A percentile compares a stretch with the other conserved stretches of the same genome.
Evolutionary conservation across 2,113 vertebrate genomes (phyloP).

Genomic region (Pseudopipra pipra): DNA sequence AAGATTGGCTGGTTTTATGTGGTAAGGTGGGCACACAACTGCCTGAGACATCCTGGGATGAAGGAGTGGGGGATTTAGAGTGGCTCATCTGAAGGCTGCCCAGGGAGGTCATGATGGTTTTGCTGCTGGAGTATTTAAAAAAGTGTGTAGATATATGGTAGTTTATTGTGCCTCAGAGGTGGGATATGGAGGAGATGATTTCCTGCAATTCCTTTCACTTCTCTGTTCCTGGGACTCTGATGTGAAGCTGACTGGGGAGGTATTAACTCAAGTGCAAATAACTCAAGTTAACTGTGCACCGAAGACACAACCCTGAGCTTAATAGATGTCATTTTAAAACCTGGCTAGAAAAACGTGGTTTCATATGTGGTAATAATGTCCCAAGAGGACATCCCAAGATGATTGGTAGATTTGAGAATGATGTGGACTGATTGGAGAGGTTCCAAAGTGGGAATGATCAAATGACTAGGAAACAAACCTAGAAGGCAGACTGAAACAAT

Average conservation of each 20-base stretch:
- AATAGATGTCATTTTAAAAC: conserved; percentile 29
- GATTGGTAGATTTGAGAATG: not conserved
- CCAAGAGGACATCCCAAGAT: not conserved
- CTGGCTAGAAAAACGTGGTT: not conserved
- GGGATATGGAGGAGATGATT: not conserved
- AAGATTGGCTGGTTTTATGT: not conserved
- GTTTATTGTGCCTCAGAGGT: not conserved
- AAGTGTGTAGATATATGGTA: not conserved
- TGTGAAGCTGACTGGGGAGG: not conserved
- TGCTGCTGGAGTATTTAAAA: not conserved
- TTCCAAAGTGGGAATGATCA: conserved; percentile 15
- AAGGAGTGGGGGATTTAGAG: not conserved
- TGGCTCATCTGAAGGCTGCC: not conserved
- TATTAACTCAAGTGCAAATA: conserved; percentile 12
- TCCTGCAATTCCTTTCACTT: not conserved
- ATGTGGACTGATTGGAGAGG: conserved; percentile 4
- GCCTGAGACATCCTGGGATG: not conserved
- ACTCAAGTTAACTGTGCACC: conserved; percentile 30
- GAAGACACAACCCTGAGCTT: conserved; percentile 11
- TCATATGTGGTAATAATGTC: not conserved
- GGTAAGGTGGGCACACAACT: not conserved
- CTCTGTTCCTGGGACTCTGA: not conserved
- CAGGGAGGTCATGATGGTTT: not conserved
- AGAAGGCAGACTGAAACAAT: not conserved
- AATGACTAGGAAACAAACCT: not conserved